Evolutionary conservation across 2,797 vertebrate species (phyloP), one percentile per base, ranked within the genome.

Genomic region (Euthynnus affinis): DNA sequence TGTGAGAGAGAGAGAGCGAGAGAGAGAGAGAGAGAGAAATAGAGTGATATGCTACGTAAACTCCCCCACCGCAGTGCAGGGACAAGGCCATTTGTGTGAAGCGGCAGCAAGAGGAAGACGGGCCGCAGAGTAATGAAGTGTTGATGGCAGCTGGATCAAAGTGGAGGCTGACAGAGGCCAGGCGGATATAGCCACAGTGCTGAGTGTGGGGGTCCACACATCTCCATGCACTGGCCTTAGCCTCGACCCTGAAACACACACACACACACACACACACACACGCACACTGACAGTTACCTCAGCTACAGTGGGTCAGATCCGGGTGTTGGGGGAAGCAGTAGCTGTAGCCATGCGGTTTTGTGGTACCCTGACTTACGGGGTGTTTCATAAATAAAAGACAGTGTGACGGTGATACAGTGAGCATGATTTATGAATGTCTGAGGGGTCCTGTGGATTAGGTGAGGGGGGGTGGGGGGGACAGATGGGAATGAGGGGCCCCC

Each of bases 91-190:
- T 92, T 93, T 90, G 89, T 89, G 90, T 87, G 71, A 89, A 81
- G 83, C 64, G 51, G 88, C 84, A 82, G 89, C 70, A 32, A 71
- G 91, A 87, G 91, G 89, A 87, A 89, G 91, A 92, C 85, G 32
- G 87, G 80, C 87, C 77, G 32, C 82, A 80, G 90, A 92, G 85
- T 93, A 94, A 95, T 95, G 93, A 94, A 90, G 92, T 94, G 93
- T 92, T 90, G 91, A 93, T 92, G 90, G 89, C 84, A 84, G 77
- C 82, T 61, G 89, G 92, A 94, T 95, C 91, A 94, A 93, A 94
- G 93, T 57, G 74, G 73, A 82, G 89, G 86, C 57, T 91, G 91
- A 93, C 89, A 88, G 90, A 88, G 89, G 86, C 85, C 90, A 70
- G 88, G 88, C 86, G 88, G 92, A 93, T 92, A 63, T 48, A 81